Conservation (phyloP, 2,888 invertebrate genomes). For the Amphipyra berbera region DNA sequence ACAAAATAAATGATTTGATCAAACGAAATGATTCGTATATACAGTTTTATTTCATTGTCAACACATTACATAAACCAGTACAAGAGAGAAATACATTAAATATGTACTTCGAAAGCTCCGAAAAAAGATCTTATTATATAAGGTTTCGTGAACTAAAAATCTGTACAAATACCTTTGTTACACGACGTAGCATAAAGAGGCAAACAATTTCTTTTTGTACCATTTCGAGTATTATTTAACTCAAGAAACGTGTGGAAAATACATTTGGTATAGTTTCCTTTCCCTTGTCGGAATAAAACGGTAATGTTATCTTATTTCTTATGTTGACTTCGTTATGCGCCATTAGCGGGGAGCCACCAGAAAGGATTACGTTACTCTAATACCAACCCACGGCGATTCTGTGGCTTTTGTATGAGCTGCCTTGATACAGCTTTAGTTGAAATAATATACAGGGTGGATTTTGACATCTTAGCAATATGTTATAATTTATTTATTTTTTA, state of each 20-base stretch:
- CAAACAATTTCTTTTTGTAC: conserved; percentile 27
- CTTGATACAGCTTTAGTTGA: conserved; percentile 16
- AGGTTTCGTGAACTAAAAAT: conserved; percentile 31
- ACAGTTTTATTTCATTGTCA: conserved; percentile 16
- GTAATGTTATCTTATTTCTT: conserved; percentile 46
- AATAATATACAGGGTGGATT: background rate
- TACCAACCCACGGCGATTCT: conserved; percentile 35
- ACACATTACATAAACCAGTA: conserved; percentile 10
- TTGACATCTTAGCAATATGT: background rate
- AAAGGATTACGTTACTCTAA: conserved; percentile 47
- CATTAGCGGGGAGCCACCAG: conserved; percentile 50
- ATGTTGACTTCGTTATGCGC: conserved; percentile 46
- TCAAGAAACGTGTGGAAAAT: conserved; percentile 32
- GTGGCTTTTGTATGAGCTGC: conserved; percentile 47
- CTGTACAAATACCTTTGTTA: conserved; percentile 41
- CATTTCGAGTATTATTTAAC: conserved; percentile 18
- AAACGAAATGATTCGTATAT: too few relatives aligned
- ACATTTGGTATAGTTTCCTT: conserved; percentile 26
- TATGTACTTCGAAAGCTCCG: conserved; percentile 19
- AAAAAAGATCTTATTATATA: conserved; percentile 16
- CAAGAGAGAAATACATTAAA: conserved; percentile 20
- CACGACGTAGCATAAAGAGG: conserved; percentile 19
- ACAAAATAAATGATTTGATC: too few relatives aligned
- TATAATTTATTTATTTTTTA: background rate
- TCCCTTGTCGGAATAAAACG: conserved; percentile 19